These are phyloP conservation scores for Heliocidaris tuberculata DNA, from an alignment of 35 echinoderm and acorn worm species.

Conservation along the genomic window DNA sequence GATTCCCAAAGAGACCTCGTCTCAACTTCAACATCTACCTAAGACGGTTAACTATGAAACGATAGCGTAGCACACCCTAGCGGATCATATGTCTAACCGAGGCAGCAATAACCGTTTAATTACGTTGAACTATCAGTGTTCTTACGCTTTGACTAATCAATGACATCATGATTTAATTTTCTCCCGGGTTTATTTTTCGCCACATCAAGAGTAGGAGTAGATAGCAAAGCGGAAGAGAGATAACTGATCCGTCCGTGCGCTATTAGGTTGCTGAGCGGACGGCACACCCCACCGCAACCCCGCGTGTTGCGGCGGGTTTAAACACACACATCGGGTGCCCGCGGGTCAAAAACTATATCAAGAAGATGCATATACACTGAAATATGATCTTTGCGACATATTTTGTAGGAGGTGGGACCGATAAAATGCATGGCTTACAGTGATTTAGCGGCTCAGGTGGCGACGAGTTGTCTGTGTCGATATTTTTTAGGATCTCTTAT, in stretches of 20 bases:
- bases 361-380: constrained; percentile 16
- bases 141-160: background rate
- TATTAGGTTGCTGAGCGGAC: background rate
- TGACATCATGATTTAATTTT: constrained; percentile 6
- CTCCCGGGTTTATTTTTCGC: background rate
- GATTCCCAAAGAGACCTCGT: background rate
- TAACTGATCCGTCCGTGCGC: background rate
- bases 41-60: background rate
- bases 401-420: constrained; percentile 23
- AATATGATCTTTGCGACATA: constrained; percentile 40
- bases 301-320: constrained; percentile 17
- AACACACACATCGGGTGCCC: background rate
- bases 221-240: background rate
- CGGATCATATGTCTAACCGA: background rate
- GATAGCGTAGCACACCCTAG: background rate
- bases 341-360: constrained; percentile 26
- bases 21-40: background rate
- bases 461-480: constrained; percentile 26
- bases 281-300: background rate
- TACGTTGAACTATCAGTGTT: background rate
- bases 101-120: background rate
- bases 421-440: constrained; percentile 42
- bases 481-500: constrained; percentile 25
- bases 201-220: background rate
- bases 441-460: constrained; percentile 29